Evolutionary conservation across 1,140 invertebrate genomes (phyloP).

Genomic region (Anthonomus grandis): DNA sequence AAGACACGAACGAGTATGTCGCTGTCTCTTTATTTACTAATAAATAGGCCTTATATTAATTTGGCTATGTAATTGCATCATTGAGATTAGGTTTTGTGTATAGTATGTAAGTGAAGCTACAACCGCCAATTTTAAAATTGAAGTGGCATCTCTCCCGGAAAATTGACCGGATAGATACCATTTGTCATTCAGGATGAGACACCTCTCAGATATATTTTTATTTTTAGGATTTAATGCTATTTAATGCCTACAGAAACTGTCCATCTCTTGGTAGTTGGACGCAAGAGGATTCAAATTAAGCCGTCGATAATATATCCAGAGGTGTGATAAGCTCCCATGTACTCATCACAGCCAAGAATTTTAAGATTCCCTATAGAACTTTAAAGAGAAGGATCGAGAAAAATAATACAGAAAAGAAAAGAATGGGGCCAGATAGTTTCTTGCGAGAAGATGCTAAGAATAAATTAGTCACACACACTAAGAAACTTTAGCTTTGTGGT

Average conservation of each 20-base stretch:
- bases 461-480: too few species aligned
- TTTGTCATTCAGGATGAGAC: background rate
- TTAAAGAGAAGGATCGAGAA: background rate
- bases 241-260: background rate
- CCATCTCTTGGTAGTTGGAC: background rate
- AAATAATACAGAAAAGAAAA: background rate
- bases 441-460: too few species aligned
- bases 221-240: background rate
- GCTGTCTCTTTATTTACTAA: background rate
- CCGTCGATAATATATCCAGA: background rate
- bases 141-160: slow-evolving; percentile 2
- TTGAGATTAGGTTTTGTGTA: background rate
- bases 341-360: background rate
- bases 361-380: too few species aligned
- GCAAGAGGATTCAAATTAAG: background rate
- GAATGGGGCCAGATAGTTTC: too few species aligned
- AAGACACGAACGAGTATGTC: background rate
- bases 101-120: background rate
- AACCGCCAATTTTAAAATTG: background rate
- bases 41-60: background rate
- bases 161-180: background rate
- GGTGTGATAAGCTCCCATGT: background rate
- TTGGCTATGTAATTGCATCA: background rate
- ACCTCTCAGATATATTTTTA: background rate
- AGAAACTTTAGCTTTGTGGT: background rate